Evolutionary conservation across 2,888 invertebrate species (phyloP).

Genomic region (Pocota personata): DNA sequence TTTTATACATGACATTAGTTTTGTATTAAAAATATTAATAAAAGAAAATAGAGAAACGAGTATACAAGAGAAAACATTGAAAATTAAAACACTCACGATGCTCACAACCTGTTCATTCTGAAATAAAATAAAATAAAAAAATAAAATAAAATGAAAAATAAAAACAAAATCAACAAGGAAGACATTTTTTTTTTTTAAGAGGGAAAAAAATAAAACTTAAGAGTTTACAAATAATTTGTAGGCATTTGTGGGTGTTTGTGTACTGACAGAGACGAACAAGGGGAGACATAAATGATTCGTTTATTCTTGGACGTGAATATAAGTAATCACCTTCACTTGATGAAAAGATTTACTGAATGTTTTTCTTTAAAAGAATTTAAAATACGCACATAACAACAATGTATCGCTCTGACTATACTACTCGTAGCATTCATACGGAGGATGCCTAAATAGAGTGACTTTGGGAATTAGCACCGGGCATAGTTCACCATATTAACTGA

Average conservation of each 20-base stretch:
- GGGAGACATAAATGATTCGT: neutral
- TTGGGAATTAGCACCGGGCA: no score
- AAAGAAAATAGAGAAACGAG: constrained; percentile 11
- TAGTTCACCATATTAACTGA: no score
- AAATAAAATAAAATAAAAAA: constrained; percentile 79
- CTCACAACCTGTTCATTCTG: constrained; percentile 83
- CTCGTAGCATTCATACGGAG: no score
- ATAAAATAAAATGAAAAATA: constrained; percentile 76
- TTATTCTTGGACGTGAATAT: neutral
- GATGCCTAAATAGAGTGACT: no score
- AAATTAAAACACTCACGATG: constrained; percentile 80
- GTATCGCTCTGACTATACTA: no score
- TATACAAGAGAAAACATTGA: constrained; percentile 46
- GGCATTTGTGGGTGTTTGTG: neutral
- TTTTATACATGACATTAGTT: neutral
- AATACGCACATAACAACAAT: no score
- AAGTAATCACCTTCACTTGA: neutral
- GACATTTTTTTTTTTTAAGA: neutral
- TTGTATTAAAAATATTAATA: neutral
- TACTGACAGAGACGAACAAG: neutral
- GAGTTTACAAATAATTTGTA: neutral
- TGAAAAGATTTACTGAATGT: no score
- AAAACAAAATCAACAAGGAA: constrained; percentile 63
- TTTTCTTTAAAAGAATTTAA: no score
- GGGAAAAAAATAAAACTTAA: neutral